These are phyloP conservation scores for Caenorhabditis wallacei DNA, from an alignment of 2,888 invertebrate genomes.

Conservation along the genomic window DNA sequence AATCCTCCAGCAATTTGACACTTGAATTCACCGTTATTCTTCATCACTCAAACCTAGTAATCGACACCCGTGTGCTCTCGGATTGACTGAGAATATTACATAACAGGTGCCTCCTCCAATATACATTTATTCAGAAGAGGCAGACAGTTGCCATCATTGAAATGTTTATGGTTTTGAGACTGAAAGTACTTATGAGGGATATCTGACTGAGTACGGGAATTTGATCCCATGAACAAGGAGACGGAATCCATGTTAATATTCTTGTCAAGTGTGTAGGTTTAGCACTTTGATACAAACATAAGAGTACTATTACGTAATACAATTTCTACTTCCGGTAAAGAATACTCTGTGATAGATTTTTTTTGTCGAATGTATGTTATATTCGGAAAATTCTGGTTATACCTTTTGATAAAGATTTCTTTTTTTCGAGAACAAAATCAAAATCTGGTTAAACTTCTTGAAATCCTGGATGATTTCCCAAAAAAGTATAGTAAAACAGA, in stretches of 20 bases:
- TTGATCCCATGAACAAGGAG: too few relatives aligned
- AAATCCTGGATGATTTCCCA: too few relatives aligned
- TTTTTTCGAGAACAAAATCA: too few relatives aligned
- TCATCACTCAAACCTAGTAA: slow-evolving; percentile 9
- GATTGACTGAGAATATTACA: neutral
- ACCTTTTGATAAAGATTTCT: too few relatives aligned
- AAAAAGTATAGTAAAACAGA: too few relatives aligned
- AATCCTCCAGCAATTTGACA: neutral
- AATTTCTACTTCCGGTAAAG: slow-evolving; percentile 20
- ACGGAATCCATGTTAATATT: slow-evolving; percentile 3
- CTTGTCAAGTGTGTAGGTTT: slow-evolving; percentile 28
- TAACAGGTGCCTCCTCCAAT: slow-evolving; percentile 4
- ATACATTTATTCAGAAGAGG: neutral
- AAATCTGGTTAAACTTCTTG: too few relatives aligned
- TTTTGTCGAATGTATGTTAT: too few relatives aligned
- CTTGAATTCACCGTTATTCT: neutral
- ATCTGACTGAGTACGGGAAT: slow-evolving; percentile 11
- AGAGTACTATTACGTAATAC: slow-evolving; percentile 16
- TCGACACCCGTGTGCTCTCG: slow-evolving; percentile 9
- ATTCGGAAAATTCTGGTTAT: too few relatives aligned
- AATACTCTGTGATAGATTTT: neutral
- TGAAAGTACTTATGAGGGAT: too few relatives aligned
- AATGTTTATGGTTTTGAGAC: slow-evolving; percentile 16
- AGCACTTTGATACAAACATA: neutral
- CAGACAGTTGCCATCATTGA: slow-evolving; percentile 25